These are phyloP conservation scores for Microctenopoma steveboyesi DNA, from an alignment of 2,797 vertebrate species.

Conservation along the genomic window DNA sequence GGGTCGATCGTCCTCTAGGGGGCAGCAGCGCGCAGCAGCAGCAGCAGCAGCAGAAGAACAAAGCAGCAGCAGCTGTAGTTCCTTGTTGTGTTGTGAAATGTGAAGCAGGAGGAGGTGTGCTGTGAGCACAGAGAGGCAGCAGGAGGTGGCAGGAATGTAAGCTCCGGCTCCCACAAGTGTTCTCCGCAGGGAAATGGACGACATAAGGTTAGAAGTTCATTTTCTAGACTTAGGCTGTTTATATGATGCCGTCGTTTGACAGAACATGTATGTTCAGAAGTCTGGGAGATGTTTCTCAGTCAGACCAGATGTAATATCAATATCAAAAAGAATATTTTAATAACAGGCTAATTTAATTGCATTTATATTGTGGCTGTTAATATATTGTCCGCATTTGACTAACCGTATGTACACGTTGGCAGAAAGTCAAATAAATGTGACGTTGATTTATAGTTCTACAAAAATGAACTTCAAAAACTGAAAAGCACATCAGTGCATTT, in stretches of 20 bases:
- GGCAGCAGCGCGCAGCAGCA: slow-evolving; percentile 17
- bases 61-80: neutral
- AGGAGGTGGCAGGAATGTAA: slow-evolving; percentile 33
- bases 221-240: neutral
- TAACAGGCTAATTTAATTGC: too few relatives aligned
- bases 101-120: neutral
- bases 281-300: too few relatives aligned
- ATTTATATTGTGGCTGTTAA: too few relatives aligned
- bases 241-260: too few relatives aligned
- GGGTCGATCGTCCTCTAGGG: neutral
- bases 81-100: neutral
- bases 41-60: neutral
- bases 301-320: too few relatives aligned
- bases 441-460: too few relatives aligned
- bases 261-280: too few relatives aligned
- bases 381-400: too few relatives aligned
- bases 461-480: neutral
- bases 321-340: too few relatives aligned
- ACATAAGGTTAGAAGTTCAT: slow-evolving; percentile 51
- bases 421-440: too few relatives aligned
- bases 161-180: neutral
- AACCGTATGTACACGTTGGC: too few relatives aligned
- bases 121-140: neutral
- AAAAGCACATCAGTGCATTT: neutral
- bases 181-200: slow-evolving; percentile 57